Evolutionary conservation across 2,888 invertebrate genomes (phyloP), one percentile per base, ranked within the genome.

Genomic region (Acleris cristana): DNA sequence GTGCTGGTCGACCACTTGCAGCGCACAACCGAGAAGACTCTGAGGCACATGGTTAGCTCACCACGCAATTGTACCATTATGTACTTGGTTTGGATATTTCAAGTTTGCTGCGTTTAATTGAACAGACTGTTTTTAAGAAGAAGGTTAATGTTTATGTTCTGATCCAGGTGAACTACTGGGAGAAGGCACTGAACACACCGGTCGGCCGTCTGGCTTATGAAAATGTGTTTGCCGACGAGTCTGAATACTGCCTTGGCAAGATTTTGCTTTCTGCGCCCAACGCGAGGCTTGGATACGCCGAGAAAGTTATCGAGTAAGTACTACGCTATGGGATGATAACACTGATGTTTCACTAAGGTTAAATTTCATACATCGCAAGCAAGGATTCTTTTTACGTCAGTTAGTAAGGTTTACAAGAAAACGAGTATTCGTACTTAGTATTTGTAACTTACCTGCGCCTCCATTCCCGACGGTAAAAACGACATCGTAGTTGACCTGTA

Each of bases 151-250:
- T 12, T 66, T 14, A 3, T 40, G 60, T 95, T 57, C 80, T 95
- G 52, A 94, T 95, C 71, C 95, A 96, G 89, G 93, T 97, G 23
- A 96, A 96, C 76, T 98, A 97, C 79, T 96, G 98, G 95, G 97
- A 98, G 82, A 95, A 95, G 77, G 95, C 98, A 72, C 85, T 98
- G 23, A 98, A 98, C 63, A 96, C 96, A 70, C 94, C 96, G 0
- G 94, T 96, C 0, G 98, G 98, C 0, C 94, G 96, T 71, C 94
- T 95, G 76, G 98, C 98, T 0, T 94, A 98, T 78, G 96, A 97
- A 77, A 94, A 95, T 66, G 97, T 98, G 78, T 98, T 98, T 79
- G 95, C 94, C 3, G 93, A 94, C 1, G 90, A 94, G 2, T 94
- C 95, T 0, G 93, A 94, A 30, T 95, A 95, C 75, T 95, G 95